A percentile compares a stretch with the other conserved stretches of the same genome.
These are phyloP conservation scores for Barnardius zonarius DNA, from an alignment of 2,113 vertebrate genomes.

Conservation along the genomic window DNA sequence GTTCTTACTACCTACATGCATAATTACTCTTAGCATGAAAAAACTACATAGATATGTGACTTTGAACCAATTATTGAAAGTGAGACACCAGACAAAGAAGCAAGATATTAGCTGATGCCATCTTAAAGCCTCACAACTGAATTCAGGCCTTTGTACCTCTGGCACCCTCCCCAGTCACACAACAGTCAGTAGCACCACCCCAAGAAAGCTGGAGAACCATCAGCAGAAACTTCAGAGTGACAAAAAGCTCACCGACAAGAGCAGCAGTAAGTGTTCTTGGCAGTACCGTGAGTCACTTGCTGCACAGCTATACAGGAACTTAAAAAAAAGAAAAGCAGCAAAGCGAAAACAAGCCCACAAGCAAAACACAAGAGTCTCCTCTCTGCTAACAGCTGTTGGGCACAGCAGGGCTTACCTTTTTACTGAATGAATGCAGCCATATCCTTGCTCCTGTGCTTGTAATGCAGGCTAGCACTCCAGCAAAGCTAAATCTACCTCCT, in stretches of 20 bases:
- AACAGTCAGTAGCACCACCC: not conserved
- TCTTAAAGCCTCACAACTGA: fast-evolving
- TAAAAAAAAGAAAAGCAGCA: not conserved
- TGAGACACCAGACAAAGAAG: not conserved
- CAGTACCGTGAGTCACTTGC: not conserved
- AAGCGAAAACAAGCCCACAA: not conserved
- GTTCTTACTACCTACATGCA: not conserved
- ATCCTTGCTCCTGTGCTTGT: not conserved
- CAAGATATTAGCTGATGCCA: not conserved
- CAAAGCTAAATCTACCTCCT: not conserved
- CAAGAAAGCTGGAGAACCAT: not conserved
- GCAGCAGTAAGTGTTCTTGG: not conserved
- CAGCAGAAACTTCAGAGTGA: not conserved
- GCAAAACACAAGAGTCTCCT: not conserved
- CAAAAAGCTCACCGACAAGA: not conserved
- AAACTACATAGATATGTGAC: not conserved
- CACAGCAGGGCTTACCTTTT: not conserved
- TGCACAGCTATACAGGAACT: not conserved
- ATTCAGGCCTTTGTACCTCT: not conserved
- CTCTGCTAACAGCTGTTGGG: not conserved
- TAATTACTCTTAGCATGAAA: not conserved
- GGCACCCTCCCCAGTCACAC: not conserved
- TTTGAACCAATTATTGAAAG: not conserved
- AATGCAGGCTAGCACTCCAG: not conserved
- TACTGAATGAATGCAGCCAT: not conserved